Base-by-base conservation (phyloP, 1,140 invertebrate species). In the Steinernema feltiae region DNA sequence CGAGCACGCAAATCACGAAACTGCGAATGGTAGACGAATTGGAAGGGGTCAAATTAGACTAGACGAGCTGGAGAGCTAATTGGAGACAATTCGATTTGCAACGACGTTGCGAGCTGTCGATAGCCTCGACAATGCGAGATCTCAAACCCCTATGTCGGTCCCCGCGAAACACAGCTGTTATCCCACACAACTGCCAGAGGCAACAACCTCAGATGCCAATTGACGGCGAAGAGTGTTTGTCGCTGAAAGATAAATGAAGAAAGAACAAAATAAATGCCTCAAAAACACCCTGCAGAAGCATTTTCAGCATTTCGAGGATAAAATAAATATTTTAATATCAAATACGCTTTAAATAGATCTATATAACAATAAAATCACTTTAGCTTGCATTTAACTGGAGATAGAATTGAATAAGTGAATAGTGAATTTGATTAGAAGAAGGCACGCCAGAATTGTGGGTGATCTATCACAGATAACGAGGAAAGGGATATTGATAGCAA, bases 361-460 rank as follows among this genome's bases (percentile, higher is more conserved):
- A 7, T 41, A 7, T 41, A 41, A 41, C 7, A 7, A 41, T 41
- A 41, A 41, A 41, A 41, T 7, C 18, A 7, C 7, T 7, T 41
- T 41, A 41, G 35, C 7, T 18, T 41, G 35, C 18, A 41, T 7
- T 41, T n/a, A n/a, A n/a, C n/a, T n/a, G n/a, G n/a, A n/a, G n/a
- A n/a, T n/a, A n/a, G 35, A 41, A 41, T 41, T 41, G 7, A 18
- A 7, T 41, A 41, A 18, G 18, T 41, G 7, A 15, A 27, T 27
- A 63, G 24, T 63, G 53, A 63, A 27, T 63, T 63, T 63, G 53
- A 63, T 63, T 63, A 63, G 53, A 63, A 17, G 3, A 63, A 63
- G 53, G 53, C 53, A 63, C 53, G 24, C 7, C 53, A 27, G 53
- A 63, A 21, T 21, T 63, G 24, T 63, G 53, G 24, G 53, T 7